These are phyloP conservation scores for Megalopta genalis DNA, from an alignment of 1,140 invertebrate genomes.

Conservation along the genomic window DNA sequence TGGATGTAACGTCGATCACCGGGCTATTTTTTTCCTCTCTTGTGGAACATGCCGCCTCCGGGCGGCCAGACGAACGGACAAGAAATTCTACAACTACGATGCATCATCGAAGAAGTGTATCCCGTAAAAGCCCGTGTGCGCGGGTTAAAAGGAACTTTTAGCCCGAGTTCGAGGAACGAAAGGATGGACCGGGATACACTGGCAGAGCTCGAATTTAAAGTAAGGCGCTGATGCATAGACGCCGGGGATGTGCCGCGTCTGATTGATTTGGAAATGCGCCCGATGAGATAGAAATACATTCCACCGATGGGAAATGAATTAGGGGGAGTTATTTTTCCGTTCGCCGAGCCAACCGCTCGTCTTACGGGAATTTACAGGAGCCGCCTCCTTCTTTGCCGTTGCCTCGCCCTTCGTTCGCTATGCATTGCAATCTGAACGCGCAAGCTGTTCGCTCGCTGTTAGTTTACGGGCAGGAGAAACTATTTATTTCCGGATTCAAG, in stretches of 20 bases:
- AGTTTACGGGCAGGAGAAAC: too few relatives aligned
- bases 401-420: too few relatives aligned
- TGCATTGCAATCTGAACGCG: too few relatives aligned
- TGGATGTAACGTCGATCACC: slow-evolving; percentile 13
- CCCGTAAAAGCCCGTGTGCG: slow-evolving; percentile 2
- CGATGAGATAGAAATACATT: too few relatives aligned
- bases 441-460: too few relatives aligned
- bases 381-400: too few relatives aligned
- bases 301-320: too few relatives aligned
- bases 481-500: too few relatives aligned
- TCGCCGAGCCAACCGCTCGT: too few relatives aligned
- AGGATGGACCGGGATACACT: not conserved
- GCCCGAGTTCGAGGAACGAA: slow-evolving; percentile 12
- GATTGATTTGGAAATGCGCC: slow-evolving; percentile 10
- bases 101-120: slow-evolving; percentile 31
- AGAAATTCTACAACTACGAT: slow-evolving; percentile 33
- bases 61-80: not conserved
- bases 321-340: too few relatives aligned
- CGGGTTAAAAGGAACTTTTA: slow-evolving; percentile 41
- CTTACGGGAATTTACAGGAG: too few relatives aligned
- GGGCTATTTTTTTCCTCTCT: not conserved
- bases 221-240: not conserved
- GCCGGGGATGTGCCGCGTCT: not conserved
- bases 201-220: slow-evolving; percentile 30
- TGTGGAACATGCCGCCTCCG: not conserved